phyloP scores from a whole-genome alignment of 2,113 vertebrate genomes.

The Cyanistes caeruleus region DNA sequence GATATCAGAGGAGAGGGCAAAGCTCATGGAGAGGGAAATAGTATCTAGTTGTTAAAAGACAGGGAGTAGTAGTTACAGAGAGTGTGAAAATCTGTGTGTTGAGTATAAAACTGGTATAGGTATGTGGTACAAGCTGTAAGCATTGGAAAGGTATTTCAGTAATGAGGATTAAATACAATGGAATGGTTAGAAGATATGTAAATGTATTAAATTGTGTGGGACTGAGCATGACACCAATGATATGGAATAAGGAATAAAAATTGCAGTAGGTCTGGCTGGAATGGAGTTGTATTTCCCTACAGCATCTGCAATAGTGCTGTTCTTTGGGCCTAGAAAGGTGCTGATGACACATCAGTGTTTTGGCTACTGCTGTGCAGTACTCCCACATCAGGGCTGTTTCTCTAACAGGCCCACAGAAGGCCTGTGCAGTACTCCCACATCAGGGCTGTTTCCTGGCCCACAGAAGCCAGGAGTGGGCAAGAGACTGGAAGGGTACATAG shows the following conservation, averaged over 20 bases:
- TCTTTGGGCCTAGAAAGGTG: background rate
- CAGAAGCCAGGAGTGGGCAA: background rate
- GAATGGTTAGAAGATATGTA: background rate
- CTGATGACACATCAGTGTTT: background rate
- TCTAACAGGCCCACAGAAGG: too few species aligned
- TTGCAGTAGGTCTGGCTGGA: background rate
- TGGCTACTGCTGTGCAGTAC: background rate
- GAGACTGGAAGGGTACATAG: background rate
- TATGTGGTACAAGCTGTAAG: background rate
- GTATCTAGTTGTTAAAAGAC: background rate
- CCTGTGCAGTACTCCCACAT: too few species aligned
- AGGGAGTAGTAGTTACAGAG: background rate
- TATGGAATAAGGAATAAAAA: background rate
- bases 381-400: background rate
- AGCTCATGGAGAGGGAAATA: background rate
- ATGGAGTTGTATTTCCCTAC: accelerated
- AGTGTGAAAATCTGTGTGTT: background rate
- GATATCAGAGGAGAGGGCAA: background rate
- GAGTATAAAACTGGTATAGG: background rate
- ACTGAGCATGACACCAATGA: background rate
- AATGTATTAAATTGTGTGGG: background rate
- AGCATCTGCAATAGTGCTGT: too few species aligned
- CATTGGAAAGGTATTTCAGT: background rate
- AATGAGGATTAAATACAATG: background rate
- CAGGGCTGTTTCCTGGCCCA: background rate